Evolutionary conservation across 1,140 invertebrate genomes (phyloP).

Genomic region (Meteorus sp.): DNA sequence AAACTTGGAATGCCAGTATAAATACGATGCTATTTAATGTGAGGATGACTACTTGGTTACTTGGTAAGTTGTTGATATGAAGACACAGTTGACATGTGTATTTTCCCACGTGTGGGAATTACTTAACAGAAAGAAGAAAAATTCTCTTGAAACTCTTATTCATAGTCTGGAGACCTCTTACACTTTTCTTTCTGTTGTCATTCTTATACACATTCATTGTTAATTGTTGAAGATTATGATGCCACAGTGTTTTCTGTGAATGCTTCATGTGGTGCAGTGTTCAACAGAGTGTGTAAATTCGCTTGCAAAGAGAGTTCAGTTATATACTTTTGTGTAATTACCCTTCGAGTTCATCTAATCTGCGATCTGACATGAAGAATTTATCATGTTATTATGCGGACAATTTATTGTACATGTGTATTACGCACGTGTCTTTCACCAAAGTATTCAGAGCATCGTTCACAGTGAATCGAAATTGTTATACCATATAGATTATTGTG

Average conservation of each 20-base stretch:
- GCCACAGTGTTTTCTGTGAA: not conserved
- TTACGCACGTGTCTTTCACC: too few relatives aligned
- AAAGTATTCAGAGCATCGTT: not conserved
- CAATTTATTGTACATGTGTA: too few relatives aligned
- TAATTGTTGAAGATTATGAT: not conserved
- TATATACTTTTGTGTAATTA: too few relatives aligned
- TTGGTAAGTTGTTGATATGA: slow-evolving; percentile 25
- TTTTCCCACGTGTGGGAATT: not conserved
- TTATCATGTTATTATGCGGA: too few relatives aligned
- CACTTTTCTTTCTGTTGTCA: not conserved
- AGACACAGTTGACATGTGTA: not conserved
- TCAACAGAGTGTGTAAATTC: slow-evolving; percentile 20
- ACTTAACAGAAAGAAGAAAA: too few relatives aligned
- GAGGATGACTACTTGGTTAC: slow-evolving; percentile 22
- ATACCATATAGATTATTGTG: not conserved
- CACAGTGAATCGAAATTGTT: too few relatives aligned
- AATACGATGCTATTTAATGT: slow-evolving; percentile 20
- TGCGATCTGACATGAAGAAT: not conserved
- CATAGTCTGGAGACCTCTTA: too few relatives aligned
- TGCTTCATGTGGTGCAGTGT: slow-evolving; percentile 23
- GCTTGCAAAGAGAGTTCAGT: too few relatives aligned
- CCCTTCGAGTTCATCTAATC: not conserved
- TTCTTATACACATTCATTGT: not conserved
- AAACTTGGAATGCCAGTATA: slow-evolving; percentile 27
- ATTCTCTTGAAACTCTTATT: too few relatives aligned